These are phyloP conservation scores for Athalia circularis DNA, from an alignment of 2,888 invertebrate genomes.

Conservation along the genomic window DNA sequence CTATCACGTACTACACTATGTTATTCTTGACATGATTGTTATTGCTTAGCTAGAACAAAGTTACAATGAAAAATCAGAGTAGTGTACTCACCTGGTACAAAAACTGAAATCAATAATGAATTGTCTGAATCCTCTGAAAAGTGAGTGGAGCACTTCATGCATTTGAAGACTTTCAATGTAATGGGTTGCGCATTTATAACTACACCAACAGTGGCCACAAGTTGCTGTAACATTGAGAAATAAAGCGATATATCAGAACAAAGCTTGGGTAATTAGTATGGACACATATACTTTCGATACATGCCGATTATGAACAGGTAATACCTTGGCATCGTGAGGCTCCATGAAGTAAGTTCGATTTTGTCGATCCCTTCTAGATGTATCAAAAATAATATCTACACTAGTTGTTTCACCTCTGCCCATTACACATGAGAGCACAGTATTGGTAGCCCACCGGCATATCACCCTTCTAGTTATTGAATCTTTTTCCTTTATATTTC, in stretches of 20 bases:
- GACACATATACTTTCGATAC: not conserved
- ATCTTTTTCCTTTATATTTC: slow-evolving; percentile 76
- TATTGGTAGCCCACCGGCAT: slow-evolving; percentile 70
- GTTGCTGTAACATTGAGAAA: slow-evolving; percentile 68
- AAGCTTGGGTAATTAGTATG: not conserved
- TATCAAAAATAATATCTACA: slow-evolving; percentile 79
- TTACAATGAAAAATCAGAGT: not conserved
- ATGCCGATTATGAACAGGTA: slow-evolving; percentile 27
- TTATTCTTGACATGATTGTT: too few relatives aligned
- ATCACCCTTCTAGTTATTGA: slow-evolving; percentile 70
- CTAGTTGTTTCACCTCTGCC: slow-evolving; percentile 73
- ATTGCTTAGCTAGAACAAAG: not conserved
- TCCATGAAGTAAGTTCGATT: slow-evolving; percentile 78
- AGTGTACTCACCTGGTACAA: slow-evolving; percentile 48
- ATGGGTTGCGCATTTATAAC: slow-evolving; percentile 75
- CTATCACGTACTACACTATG: too few relatives aligned
- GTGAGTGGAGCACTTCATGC: slow-evolving; percentile 80
- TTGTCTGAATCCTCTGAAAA: slow-evolving; percentile 76
- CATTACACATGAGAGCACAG: slow-evolving; percentile 68
- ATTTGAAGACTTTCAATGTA: slow-evolving; percentile 72
- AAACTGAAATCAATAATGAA: slow-evolving; percentile 51
- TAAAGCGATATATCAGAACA: not conserved
- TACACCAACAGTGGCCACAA: slow-evolving; percentile 74
- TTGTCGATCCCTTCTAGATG: slow-evolving; percentile 77
- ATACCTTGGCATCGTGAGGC: slow-evolving; percentile 77